Conservation (phyloP, 2,797 vertebrate genomes). For the Erpetoichthys calabaricus region DNA sequence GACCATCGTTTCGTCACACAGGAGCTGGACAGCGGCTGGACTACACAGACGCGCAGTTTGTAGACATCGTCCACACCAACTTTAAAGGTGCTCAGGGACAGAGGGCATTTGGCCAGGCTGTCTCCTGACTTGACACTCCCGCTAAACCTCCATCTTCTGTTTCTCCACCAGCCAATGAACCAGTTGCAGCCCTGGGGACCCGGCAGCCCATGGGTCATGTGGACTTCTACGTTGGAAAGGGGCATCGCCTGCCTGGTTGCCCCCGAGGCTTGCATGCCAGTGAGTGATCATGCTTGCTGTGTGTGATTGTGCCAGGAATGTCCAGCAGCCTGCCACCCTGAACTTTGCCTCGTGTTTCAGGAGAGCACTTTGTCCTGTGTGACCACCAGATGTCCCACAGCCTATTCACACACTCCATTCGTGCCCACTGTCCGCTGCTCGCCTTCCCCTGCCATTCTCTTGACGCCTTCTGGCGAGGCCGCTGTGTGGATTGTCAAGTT, state of each 20-base stretch:
- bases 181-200: constrained; percentile 14
- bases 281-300: constrained; percentile 4
- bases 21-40: constrained; percentile 6
- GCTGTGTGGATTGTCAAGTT: constrained; percentile 10
- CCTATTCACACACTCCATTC: constrained; percentile 17
- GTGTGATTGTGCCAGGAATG: no score
- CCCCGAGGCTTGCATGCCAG: constrained; percentile 11
- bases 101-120: no score
- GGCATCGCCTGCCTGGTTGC: constrained; percentile 15
- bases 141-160: no score
- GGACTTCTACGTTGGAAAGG: constrained; percentile 16
- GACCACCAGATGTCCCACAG: constrained; percentile 12
- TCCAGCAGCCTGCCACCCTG: no score
- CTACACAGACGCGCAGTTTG: constrained; percentile 15
- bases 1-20: constrained; percentile 9
- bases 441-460: constrained; percentile 15
- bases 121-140: no score
- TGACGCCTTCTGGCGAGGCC: constrained; percentile 6
- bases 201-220: constrained; percentile 13
- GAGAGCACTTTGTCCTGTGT: constrained; percentile 15
- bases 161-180: constrained; percentile 13
- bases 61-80: constrained; percentile 18
- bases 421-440: constrained; percentile 6
- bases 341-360: no score
- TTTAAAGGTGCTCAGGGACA: constrained; percentile 11